These are phyloP conservation scores for Synanthedon andrenaeformis DNA, from an alignment of 2,888 invertebrate species.

Conservation along the genomic window DNA sequence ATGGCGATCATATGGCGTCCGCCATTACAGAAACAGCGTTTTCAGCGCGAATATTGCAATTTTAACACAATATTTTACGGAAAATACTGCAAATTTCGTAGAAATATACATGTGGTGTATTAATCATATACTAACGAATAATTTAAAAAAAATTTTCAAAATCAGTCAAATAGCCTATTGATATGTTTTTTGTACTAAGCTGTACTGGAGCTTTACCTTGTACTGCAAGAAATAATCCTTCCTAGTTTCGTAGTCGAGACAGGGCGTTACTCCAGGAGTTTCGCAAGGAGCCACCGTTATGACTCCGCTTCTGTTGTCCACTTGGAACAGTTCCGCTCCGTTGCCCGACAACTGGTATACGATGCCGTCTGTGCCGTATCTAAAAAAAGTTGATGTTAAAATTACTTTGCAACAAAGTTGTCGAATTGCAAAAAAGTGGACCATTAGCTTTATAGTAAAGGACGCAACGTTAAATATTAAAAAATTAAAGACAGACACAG, in stretches of 20 bases:
- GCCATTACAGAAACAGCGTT: too few species aligned
- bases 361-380: constrained; percentile 86
- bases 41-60: too few species aligned
- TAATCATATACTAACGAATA: too few species aligned
- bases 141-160: too few species aligned
- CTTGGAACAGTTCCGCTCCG: constrained; percentile 84
- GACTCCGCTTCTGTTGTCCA: constrained; percentile 83
- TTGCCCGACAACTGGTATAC: constrained; percentile 85
- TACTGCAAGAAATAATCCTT: constrained; percentile 86
- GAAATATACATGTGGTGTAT: too few species aligned
- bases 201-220: constrained; percentile 66
- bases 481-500: background rate
- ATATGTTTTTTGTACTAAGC: too few species aligned
- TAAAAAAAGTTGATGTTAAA: constrained; percentile 9
- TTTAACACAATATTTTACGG: too few species aligned
- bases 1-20: too few species aligned
- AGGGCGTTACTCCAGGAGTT: constrained; percentile 75
- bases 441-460: background rate
- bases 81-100: too few species aligned
- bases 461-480: background rate
- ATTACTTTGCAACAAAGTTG: background rate
- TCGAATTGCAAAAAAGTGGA: background rate
- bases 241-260: constrained; percentile 87
- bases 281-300: constrained; percentile 84
- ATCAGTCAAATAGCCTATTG: too few species aligned